Conservation (phyloP, 2,797 vertebrate species). For the Microcaecilia unicolor region DNA sequence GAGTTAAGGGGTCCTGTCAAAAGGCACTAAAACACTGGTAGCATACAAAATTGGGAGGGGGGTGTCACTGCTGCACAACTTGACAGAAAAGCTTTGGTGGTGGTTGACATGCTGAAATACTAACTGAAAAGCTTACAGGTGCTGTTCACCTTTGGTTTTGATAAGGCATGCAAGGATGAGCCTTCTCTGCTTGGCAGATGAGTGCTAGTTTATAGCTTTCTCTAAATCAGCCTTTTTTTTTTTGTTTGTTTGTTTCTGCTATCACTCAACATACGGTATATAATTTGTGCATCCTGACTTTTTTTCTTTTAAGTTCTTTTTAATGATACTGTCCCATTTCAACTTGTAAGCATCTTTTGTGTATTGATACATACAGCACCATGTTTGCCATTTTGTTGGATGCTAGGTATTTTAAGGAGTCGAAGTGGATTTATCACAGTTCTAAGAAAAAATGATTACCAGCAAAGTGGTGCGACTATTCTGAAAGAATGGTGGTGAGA, state of each 20-base stretch:
- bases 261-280: too few relatives aligned
- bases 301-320: too few relatives aligned
- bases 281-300: too few relatives aligned
- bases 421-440: too few relatives aligned
- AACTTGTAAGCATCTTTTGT: too few relatives aligned
- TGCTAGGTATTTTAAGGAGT: too few relatives aligned
- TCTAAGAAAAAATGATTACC: too few relatives aligned
- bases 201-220: background rate
- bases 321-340: too few relatives aligned
- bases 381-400: too few relatives aligned
- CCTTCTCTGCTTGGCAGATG: background rate
- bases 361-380: too few relatives aligned
- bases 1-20: background rate
- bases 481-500: too few relatives aligned
- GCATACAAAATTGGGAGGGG: background rate
- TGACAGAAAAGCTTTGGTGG: background rate
- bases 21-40: background rate
- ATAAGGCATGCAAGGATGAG: background rate
- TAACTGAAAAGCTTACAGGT: background rate
- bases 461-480: too few relatives aligned
- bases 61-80: background rate
- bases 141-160: background rate
- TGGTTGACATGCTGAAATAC: background rate
- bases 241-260: background rate
- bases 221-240: background rate